A percentile compares a stretch with the other conserved stretches of the same genome.
Evolutionary conservation across 1,140 invertebrate species (phyloP).

Genomic region (Dendrolimus kikuchii): DNA sequence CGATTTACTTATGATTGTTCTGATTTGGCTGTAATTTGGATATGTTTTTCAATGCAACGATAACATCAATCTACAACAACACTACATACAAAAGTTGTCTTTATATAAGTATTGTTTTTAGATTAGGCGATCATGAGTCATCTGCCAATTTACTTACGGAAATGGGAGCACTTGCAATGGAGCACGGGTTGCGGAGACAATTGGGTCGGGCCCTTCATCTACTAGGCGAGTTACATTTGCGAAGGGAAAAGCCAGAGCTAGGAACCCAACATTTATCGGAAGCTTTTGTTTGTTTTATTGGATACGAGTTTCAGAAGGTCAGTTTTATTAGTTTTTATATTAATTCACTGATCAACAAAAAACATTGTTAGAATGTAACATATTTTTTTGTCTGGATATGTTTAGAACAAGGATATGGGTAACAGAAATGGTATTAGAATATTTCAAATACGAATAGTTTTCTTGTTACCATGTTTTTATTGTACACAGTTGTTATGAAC

Average conservation of each 20-base stretch:
- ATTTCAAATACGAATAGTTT: too few relatives aligned
- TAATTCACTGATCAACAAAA: neutral
- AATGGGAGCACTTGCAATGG: slow-evolving; percentile 58
- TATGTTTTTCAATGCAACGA: too few relatives aligned
- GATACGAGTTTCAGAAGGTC: slow-evolving; percentile 33
- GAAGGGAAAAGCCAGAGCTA: slow-evolving; percentile 48
- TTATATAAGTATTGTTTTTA: slow-evolving; percentile 12
- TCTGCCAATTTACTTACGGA: slow-evolving; percentile 49
- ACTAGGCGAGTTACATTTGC: slow-evolving; percentile 52
- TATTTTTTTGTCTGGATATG: too few relatives aligned
- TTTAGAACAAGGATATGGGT: too few relatives aligned
- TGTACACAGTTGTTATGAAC: too few relatives aligned
- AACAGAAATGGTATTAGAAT: too few relatives aligned
- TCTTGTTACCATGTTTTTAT: too few relatives aligned
- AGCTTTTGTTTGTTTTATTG: slow-evolving; percentile 60
- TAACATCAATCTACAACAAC: too few relatives aligned
- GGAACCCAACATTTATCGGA: slow-evolving; percentile 56
- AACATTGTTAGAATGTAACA: too few relatives aligned
- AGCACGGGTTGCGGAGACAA: slow-evolving; percentile 39
- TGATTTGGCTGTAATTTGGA: too few relatives aligned
- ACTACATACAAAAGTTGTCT: too few relatives aligned
- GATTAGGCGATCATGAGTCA: slow-evolving; percentile 45
- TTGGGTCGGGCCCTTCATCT: slow-evolving; percentile 54
- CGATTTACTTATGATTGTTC: too few relatives aligned
- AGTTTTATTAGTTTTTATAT: neutral